phyloP scores from a whole-genome alignment of 2,888 invertebrate genomes.

The Diaperis boleti region DNA sequence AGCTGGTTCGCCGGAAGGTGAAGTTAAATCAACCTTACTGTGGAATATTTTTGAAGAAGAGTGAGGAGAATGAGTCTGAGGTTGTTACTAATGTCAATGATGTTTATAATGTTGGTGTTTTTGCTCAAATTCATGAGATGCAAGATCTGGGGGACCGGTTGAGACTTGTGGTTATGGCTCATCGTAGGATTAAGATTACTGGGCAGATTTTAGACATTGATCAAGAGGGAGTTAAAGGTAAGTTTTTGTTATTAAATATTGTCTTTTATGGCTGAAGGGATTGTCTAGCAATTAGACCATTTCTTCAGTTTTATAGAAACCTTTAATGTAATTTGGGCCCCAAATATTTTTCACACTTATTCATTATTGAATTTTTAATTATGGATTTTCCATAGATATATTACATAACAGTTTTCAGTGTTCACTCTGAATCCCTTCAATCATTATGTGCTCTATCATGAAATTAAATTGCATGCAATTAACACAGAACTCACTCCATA shows the following conservation, averaged over 20 bases:
- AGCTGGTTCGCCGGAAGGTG: slow-evolving; percentile 92
- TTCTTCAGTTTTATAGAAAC: too few relatives aligned
- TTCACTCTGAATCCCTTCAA: not conserved
- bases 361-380: too few relatives aligned
- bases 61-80: slow-evolving; percentile 89
- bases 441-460: not conserved
- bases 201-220: slow-evolving; percentile 83
- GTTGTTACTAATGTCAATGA: slow-evolving; percentile 87
- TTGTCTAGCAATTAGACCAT: too few relatives aligned
- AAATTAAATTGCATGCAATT: not conserved
- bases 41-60: slow-evolving; percentile 95
- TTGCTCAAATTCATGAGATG: slow-evolving; percentile 98
- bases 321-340: too few relatives aligned
- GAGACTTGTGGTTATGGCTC: slow-evolving; percentile 94
- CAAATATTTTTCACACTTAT: too few relatives aligned
- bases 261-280: too few relatives aligned
- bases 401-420: too few relatives aligned
- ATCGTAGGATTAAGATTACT: slow-evolving; percentile 86
- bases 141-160: slow-evolving; percentile 94
- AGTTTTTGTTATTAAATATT: not conserved
- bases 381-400: too few relatives aligned
- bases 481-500: not conserved
- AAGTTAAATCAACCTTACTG: slow-evolving; percentile 97
- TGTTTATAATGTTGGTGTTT: slow-evolving; percentile 91
- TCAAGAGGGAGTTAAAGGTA: slow-evolving; percentile 69